Conservation (phyloP, 2,888 invertebrate genomes). For the Drosophila fulvimacula region DNA sequence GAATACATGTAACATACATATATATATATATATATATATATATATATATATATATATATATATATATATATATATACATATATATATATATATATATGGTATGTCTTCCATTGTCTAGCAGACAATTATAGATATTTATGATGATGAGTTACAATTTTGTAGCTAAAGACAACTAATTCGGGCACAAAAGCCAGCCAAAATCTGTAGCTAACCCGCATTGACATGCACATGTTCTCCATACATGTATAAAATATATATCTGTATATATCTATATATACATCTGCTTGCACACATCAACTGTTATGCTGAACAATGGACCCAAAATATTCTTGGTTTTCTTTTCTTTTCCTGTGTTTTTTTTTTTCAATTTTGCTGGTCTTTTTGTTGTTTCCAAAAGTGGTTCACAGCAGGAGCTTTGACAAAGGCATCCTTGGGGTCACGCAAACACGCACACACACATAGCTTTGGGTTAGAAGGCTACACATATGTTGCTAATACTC, state of each 20-base stretch:
- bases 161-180: slow-evolving; percentile 29
- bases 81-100: slow-evolving; percentile 15
- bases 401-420: slow-evolving; percentile 42
- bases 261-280: neutral
- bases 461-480: neutral
- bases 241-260: neutral
- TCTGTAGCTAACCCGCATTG: slow-evolving; percentile 28
- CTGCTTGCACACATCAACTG: slow-evolving; percentile 33
- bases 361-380: slow-evolving; percentile 33
- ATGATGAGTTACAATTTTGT: slow-evolving; percentile 62
- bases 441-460: slow-evolving; percentile 4
- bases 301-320: slow-evolving; percentile 44
- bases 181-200: slow-evolving; percentile 22
- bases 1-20: slow-evolving; percentile 1
- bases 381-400: slow-evolving; percentile 39
- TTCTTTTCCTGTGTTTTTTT: slow-evolving; percentile 22
- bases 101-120: slow-evolving; percentile 58
- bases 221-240: slow-evolving; percentile 20
- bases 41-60: slow-evolving; percentile 2
- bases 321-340: slow-evolving; percentile 29
- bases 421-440: slow-evolving; percentile 45
- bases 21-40: neutral
- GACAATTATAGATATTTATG: slow-evolving; percentile 72
- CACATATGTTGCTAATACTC: slow-evolving; percentile 24
- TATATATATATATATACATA: too few relatives aligned